A percentile compares a stretch with the other conserved stretches of the same genome.
phyloP scores from a whole-genome alignment of 2,888 invertebrate genomes.

The Zygaena filipendulae region DNA sequence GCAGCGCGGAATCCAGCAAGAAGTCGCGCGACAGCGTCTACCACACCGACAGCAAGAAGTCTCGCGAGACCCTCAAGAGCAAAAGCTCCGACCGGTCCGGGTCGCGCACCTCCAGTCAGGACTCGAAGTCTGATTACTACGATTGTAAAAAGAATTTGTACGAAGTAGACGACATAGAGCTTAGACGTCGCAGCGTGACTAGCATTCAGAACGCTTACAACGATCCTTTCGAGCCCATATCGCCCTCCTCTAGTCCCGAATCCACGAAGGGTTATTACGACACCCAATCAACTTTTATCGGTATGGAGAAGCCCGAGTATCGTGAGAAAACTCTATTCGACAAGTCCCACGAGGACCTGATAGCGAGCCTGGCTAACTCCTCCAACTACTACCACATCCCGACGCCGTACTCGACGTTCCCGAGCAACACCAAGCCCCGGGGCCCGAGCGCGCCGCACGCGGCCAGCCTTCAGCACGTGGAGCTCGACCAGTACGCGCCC shows the following conservation, averaged over 20 bases:
- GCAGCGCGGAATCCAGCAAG: conserved; percentile 73
- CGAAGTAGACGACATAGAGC: conserved; percentile 41
- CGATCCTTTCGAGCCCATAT: conserved; percentile 55
- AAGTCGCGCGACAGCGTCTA: conserved; percentile 73
- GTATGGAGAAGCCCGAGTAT: conserved; percentile 54
- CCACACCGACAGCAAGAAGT: conserved; percentile 74
- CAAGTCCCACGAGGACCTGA: conserved; percentile 70
- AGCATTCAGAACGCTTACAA: conserved; percentile 49
- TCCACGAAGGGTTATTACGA: conserved; percentile 73
- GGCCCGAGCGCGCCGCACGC: conserved; percentile 72
- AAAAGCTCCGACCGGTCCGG: conserved; percentile 71
- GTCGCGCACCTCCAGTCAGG: conserved; percentile 75
- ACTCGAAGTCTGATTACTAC: conserved; percentile 78
- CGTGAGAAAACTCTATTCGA: conserved; percentile 62
- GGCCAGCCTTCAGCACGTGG: conserved; percentile 77
- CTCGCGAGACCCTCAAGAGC: conserved; percentile 71
- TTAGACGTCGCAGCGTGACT: conserved; percentile 39
- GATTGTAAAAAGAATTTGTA: conserved; percentile 70
- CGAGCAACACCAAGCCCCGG: conserved; percentile 68
- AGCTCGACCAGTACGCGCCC: conserved; percentile 70
- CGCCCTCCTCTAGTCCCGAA: conserved; percentile 75
- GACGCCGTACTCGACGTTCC: conserved; percentile 72
- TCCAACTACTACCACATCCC: conserved; percentile 66
- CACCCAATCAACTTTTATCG: conserved; percentile 53
- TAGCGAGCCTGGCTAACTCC: conserved; percentile 59